Evolutionary conservation across 2,888 invertebrate species (phyloP), one percentile per base, ranked within the genome.

Genomic region (Latheticus oryzae): DNA sequence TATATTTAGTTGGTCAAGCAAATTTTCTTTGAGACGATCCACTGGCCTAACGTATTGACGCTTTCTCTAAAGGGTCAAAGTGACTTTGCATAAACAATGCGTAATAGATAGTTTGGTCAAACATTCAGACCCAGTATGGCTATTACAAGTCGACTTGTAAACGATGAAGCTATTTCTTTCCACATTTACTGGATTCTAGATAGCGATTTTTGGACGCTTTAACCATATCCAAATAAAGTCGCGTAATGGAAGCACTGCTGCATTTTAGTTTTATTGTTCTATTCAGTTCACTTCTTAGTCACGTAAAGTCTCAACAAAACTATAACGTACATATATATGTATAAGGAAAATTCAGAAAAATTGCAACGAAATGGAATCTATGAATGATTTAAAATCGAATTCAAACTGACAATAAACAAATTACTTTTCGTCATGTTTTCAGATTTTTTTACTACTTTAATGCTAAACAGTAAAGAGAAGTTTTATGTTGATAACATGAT

Each of bases 221-320:
- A 23, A 40, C 19, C 40, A 24, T 33, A 16, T 24, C 16, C 23
- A 40, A 40, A 40, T 40, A 23, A 40, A 33, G 40, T 40, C 40
- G 40, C 8, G 40, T 23, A 23, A 40, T 23, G 16, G 40, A 40
- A 33, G 23, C 17, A 21, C 30, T 17, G 45, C 19, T 45, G 32
- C 26, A 30, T 45, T 38, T 45, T 12, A 32, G 45, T 17, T 45
- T 45, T 45, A 45, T 45, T 45, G 32, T 45, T 19, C 45, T 45
- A 8, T 21, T 32, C 12, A 15, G 33, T 33, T 33, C 33, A 33
- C 12, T 12, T 33, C 15, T 32, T 17, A 9, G 32, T 45, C 45
- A 45, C 45, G 43, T 43, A 28, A 28, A 12, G 12, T 11, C 28
- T 28, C 12, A 9, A 12, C 28, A 11, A 28, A 28, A 28, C 28